Conservation (phyloP, 1,140 invertebrate species). For the Drosophila auraria region DNA sequence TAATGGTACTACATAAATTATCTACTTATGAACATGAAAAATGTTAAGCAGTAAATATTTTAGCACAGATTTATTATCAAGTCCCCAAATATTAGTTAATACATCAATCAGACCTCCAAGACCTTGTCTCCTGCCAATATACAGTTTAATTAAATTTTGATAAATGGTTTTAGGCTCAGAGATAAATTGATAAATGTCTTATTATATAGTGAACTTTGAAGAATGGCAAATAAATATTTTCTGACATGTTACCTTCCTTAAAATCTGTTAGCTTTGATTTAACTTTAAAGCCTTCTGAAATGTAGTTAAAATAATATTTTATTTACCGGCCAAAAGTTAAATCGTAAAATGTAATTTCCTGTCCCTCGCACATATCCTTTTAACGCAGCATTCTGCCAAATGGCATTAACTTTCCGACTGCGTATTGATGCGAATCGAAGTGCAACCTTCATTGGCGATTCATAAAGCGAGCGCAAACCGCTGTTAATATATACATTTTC, state of each 20-base stretch:
- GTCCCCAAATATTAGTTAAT: neutral
- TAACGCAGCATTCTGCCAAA: neutral
- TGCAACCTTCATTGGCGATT: constrained; percentile 31
- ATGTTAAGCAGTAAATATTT: neutral
- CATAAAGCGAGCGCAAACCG: constrained; percentile 26
- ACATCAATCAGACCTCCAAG: neutral
- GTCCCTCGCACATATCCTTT: neutral
- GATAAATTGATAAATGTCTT: neutral
- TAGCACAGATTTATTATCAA: neutral
- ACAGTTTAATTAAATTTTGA: neutral
- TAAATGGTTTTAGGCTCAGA: neutral
- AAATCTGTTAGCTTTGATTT: neutral
- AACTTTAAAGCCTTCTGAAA: neutral
- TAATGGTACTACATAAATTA: too few relatives aligned
- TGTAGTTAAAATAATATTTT: neutral
- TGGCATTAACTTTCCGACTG: constrained; percentile 6
- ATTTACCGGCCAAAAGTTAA: neutral
- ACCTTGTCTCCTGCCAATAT: neutral
- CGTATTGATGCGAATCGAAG: neutral
- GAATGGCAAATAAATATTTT: neutral
- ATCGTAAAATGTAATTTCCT: constrained; percentile 3
- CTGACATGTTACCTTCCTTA: neutral
- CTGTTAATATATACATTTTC: constrained; percentile 25
- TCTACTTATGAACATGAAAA: too few relatives aligned
- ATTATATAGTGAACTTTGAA: neutral